A percentile compares a stretch with the other conserved stretches of the same genome.
These are phyloP conservation scores for Enteromius thamalakanensis DNA, from an alignment of 2,797 vertebrate species.

Conservation along the genomic window DNA sequence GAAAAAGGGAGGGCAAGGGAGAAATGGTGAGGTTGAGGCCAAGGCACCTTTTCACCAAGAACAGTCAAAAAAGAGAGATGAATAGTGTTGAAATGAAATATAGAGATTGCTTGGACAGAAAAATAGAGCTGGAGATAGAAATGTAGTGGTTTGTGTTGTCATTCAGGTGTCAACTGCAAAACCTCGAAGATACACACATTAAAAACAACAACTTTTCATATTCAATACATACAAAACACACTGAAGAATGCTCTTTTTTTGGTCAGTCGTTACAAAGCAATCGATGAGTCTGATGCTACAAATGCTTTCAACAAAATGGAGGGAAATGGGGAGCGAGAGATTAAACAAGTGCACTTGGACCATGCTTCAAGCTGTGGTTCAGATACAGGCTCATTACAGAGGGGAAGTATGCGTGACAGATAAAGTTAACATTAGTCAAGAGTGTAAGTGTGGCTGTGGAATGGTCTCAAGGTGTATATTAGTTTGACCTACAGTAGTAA, in stretches of 20 bases:
- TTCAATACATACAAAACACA: neutral
- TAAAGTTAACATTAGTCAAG: constrained; percentile 15
- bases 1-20: neutral
- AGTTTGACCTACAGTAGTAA: neutral
- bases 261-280: constrained; percentile 59
- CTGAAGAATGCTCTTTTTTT: neutral
- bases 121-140: neutral
- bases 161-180: neutral
- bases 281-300: constrained; percentile 61
- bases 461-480: neutral
- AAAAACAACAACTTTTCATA: neutral
- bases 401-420: neutral
- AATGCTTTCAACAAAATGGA: constrained; percentile 42
- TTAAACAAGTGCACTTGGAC: constrained; percentile 60
- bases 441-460: neutral
- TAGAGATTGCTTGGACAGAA: neutral
- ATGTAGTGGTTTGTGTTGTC: neutral
- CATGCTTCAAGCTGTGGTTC: constrained; percentile 54
- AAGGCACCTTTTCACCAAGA: constrained; percentile 5
- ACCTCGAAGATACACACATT: neutral
- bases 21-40: constrained; percentile 20
- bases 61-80: neutral
- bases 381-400: constrained; percentile 61
- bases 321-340: constrained; percentile 45
- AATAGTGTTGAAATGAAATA: neutral